Base-by-base conservation (phyloP, 2,888 invertebrate species). In the Endotricha flammealis region DNA sequence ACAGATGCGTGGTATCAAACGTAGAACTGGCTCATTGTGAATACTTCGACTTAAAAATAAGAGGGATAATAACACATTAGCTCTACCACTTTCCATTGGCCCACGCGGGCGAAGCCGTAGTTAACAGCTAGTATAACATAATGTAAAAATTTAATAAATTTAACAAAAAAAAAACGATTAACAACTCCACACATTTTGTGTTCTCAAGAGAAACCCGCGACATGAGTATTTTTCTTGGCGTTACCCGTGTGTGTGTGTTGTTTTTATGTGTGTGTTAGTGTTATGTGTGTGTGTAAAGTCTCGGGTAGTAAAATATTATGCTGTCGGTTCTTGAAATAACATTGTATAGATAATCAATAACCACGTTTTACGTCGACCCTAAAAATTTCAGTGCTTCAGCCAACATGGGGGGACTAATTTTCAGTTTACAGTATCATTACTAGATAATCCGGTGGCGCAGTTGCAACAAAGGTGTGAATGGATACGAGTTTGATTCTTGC, bases 281-380 rank as follows among this genome's bases (percentile, higher is more conserved):
- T 55, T 45, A 36, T 30, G 29, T 50, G 63, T 66, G 69, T 67
- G 71, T 44, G 60, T 55, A 54, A 54, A 56, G 73, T 64, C 76
- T 76, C 65, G 74, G 86, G 79, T 80, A 82, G 82, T 86, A 86
- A 86, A 86, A 86, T 86, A 86, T 86, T 86, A 86, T 83, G 82
- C 86, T 81, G 83, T 79, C 81, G 83, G 68, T 72, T 74, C 79
- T 79, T 69, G 82, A 81, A 86, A 86, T 85, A 86, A 86, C 86
- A 85, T 85, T 86, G 86, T 86, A 86, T 86, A 80, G 86, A 83
- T 85, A 86, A 86, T 86, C 86, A 86, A 86, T 86, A 86, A 75
- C 73, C 57, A 61, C 54, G 51, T 51, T 70, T 79, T 79, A 79
- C 74, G 76, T 67, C 64, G 61, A 63, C 64, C 64, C 60, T 61